Percentiles rank a stretch among this genome's conserved stretches.
phyloP scores from a whole-genome alignment of 2,797 vertebrate genomes.

The Macroramphosus scolopax region DNA sequence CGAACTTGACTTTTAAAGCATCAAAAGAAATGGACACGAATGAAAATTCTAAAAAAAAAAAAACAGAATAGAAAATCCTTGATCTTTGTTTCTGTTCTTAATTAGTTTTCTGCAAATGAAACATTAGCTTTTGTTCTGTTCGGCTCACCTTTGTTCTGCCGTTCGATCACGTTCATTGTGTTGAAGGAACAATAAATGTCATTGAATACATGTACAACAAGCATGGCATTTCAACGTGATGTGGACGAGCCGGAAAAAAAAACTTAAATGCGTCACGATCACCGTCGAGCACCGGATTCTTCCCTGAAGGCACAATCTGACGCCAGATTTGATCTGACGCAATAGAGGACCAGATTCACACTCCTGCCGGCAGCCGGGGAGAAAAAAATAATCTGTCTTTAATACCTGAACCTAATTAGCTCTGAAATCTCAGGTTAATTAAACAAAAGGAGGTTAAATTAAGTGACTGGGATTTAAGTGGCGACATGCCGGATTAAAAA shows the following conservation, averaged over 20 bases:
- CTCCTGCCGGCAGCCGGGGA: slow-evolving; percentile 46
- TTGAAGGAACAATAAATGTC: slow-evolving; percentile 42
- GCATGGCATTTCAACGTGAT: slow-evolving; percentile 18
- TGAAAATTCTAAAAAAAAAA: slow-evolving; percentile 37
- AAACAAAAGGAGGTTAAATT: slow-evolving; percentile 78
- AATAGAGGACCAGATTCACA: slow-evolving; percentile 31
- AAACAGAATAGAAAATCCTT: slow-evolving; percentile 45
- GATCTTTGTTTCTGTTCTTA: slow-evolving; percentile 53
- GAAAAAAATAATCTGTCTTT: slow-evolving; percentile 61
- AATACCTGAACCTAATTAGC: slow-evolving; percentile 78
- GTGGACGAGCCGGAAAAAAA: no score
- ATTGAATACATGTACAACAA: slow-evolving; percentile 13
- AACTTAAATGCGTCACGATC: no score
- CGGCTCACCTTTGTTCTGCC: slow-evolving; percentile 32
- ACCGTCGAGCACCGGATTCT: slow-evolving; percentile 19
- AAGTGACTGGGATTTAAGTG: slow-evolving; percentile 75
- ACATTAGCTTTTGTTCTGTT: slow-evolving; percentile 53
- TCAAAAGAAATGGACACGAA: slow-evolving; percentile 22
- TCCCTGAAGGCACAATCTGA: slow-evolving; percentile 54
- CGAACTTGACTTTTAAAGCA: slow-evolving; percentile 31
- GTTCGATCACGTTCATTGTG: slow-evolving; percentile 38
- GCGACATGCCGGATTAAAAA: slow-evolving; percentile 66
- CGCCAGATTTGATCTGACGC: slow-evolving; percentile 47
- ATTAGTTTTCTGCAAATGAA: slow-evolving; percentile 56
- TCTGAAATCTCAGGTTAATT: slow-evolving; percentile 77